These are phyloP conservation scores for Drusus annulatus DNA, from an alignment of 1,140 invertebrate genomes.

Conservation along the genomic window DNA sequence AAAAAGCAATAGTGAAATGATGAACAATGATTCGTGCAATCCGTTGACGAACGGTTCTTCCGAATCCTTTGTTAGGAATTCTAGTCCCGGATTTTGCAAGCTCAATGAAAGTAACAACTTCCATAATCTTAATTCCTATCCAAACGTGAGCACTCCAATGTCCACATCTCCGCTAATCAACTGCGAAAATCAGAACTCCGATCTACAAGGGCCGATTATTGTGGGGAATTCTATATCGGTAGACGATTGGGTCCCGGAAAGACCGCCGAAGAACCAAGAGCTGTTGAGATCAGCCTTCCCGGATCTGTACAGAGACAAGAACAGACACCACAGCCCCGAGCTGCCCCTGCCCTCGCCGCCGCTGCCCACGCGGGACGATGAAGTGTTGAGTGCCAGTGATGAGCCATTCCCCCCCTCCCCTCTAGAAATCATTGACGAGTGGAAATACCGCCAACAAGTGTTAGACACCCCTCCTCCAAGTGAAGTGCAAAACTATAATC, in stretches of 20 bases:
- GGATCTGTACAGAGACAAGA: constrained; percentile 66
- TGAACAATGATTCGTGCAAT: not conserved
- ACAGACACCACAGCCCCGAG: constrained; percentile 77
- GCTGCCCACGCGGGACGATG: constrained; percentile 72
- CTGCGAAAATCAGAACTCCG: constrained; percentile 54
- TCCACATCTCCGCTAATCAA: constrained; percentile 17
- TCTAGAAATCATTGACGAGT: constrained; percentile 49
- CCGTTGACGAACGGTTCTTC: constrained; percentile 11
- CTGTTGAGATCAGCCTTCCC: constrained; percentile 71
- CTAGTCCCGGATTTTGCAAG: constrained; percentile 28
- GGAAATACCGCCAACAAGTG: constrained; percentile 41
- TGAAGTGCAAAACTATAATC: constrained; percentile 38
- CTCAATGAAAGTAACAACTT: constrained; percentile 15
- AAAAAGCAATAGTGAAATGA: constrained; percentile 7
- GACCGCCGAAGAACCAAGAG: constrained; percentile 81
- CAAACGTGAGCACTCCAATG: not conserved
- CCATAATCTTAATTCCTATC: constrained; percentile 2
- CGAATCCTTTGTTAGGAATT: constrained; percentile 19
- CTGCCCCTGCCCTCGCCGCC: constrained; percentile 81
- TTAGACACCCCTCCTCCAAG: constrained; percentile 31
- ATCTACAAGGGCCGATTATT: constrained; percentile 73
- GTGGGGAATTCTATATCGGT: constrained; percentile 77
- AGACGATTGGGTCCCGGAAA: constrained; percentile 82
- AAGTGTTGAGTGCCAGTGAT: constrained; percentile 75
- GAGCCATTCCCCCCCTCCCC: constrained; percentile 84